Base-by-base conservation (phyloP, 1,140 invertebrate genomes). In the Zaprionus gabonicus region DNA sequence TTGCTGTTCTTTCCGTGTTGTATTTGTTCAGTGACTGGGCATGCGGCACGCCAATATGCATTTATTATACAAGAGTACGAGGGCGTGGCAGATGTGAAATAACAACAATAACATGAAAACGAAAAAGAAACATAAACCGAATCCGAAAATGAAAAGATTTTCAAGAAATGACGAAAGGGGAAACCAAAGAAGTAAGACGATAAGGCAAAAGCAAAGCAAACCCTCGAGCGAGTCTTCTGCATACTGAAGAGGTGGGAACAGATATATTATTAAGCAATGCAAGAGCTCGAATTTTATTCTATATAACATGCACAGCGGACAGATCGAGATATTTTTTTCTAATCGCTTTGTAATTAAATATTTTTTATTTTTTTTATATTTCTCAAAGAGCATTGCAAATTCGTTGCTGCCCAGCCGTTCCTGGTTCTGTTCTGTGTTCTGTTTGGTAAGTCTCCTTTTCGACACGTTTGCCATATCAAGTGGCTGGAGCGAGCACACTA, bases 1-100 rank as follows among this genome's bases (percentile, higher is more conserved):
- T 71, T 70, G 58, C 17, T 60, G 81, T 59, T 70, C 81, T 71
- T 72, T 76, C 23, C 36, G 65, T 31, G 46, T 76, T 69, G 41
- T 80, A 69, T 82, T 86, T 81, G 72, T 34, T 46, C 27, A 76
- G 65, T 57, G 76, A 76, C 62, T 71, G 76, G 53, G 72, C 69
- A 53, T 65, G 55, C 72, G 53, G 64, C 46, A 71, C 70, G 79
- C 84, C 77, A 83, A 88, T 81, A 88, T 78, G 84, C 82, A 86
- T 87, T 86, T 87, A 79, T 85, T 74, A 74, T 74, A 67, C 25
- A 49, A 59, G 36, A 17, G 44, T 23, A 69, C 62, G 67, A 71
- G 55, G 68, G 75, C 76, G 70, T 70, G 71, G 69, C 68, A 75
- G 71, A 66, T 67, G 68, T 62, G 62, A 81, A 72, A 25, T 20